phyloP scores from a whole-genome alignment of 35 echinoderm and acorn worm genomes.

The Heliocidaris erythrogramma region DNA sequence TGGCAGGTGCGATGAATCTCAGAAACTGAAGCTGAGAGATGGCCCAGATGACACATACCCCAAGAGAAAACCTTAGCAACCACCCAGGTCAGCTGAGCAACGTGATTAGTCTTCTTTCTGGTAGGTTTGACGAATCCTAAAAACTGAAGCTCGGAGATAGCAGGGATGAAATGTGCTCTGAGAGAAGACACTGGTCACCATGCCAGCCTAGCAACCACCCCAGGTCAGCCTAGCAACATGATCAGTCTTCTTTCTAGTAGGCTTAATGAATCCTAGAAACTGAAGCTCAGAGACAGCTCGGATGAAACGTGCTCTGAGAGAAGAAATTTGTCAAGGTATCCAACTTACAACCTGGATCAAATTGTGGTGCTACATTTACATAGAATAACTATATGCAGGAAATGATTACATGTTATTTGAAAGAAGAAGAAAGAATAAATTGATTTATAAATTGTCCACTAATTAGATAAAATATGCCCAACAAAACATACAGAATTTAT shows the following conservation, averaged over 20 bases:
- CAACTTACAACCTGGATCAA: no score
- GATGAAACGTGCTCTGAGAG: slow-evolving; percentile 94
- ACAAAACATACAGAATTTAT: no score
- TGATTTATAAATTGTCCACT: no score
- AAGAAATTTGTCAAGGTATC: slow-evolving; percentile 62
- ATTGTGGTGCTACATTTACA: no score
- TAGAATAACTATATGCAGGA: not conserved
- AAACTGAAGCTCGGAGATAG: slow-evolving; percentile 93
- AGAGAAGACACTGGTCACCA: not conserved
- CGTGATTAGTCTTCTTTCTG: slow-evolving; percentile 87
- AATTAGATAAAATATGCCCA: not conserved
- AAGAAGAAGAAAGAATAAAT: no score
- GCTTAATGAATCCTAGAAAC: slow-evolving; percentile 92
- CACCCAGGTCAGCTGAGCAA: slow-evolving; percentile 92
- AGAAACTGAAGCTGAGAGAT: slow-evolving; percentile 89
- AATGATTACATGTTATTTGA: no score
- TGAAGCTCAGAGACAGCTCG: slow-evolving; percentile 96
- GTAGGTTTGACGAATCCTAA: slow-evolving; percentile 84
- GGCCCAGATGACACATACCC: slow-evolving; percentile 88
- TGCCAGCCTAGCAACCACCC: slow-evolving; percentile 84
- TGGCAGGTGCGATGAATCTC: slow-evolving; percentile 82
- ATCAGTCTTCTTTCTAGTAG: slow-evolving; percentile 90
- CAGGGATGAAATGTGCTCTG: slow-evolving; percentile 93
- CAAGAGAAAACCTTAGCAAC: slow-evolving; percentile 29
- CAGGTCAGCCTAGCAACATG: slow-evolving; percentile 94